Evolutionary conservation across 2,797 vertebrate genomes (phyloP).

Genomic region (Sebastes matsubarae): DNA sequence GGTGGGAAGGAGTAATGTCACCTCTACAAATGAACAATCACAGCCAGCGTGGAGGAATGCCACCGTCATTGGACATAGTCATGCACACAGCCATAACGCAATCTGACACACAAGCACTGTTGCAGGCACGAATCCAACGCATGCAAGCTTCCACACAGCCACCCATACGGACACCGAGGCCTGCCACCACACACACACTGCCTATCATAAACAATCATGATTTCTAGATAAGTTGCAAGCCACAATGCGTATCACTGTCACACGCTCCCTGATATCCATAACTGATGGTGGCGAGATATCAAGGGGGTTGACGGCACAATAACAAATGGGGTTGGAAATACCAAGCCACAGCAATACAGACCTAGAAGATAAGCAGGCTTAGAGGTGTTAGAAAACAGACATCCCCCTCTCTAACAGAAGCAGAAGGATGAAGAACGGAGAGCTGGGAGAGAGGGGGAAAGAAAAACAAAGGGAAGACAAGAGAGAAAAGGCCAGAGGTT

Average conservation of each 20-base stretch:
- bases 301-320: constrained; percentile 51
- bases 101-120: constrained; percentile 58
- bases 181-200: constrained; percentile 16
- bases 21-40: constrained; percentile 47
- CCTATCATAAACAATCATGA: constrained; percentile 53
- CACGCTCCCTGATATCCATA: constrained; percentile 59
- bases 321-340: constrained; percentile 64
- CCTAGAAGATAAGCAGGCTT: constrained; percentile 82
- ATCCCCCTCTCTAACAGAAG: constrained; percentile 83
- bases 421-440: constrained; percentile 57
- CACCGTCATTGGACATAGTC: constrained; percentile 46
- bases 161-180: constrained; percentile 25
- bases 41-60: constrained; percentile 33
- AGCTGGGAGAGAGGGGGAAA: constrained; percentile 48
- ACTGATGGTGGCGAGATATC: constrained; percentile 61
- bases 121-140: constrained; percentile 60
- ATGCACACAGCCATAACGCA: constrained; percentile 62
- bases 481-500: constrained; percentile 56
- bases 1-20: constrained; percentile 32
- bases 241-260: constrained; percentile 44
- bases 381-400: constrained; percentile 82
- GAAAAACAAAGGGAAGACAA: constrained; percentile 50
- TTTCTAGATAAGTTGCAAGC: constrained; percentile 53
- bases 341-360: constrained; percentile 82
- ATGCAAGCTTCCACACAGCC: constrained; percentile 57